These are phyloP conservation scores for Phylloscopus trochiloides DNA, from an alignment of 2,113 vertebrate genomes.

Conservation along the genomic window DNA sequence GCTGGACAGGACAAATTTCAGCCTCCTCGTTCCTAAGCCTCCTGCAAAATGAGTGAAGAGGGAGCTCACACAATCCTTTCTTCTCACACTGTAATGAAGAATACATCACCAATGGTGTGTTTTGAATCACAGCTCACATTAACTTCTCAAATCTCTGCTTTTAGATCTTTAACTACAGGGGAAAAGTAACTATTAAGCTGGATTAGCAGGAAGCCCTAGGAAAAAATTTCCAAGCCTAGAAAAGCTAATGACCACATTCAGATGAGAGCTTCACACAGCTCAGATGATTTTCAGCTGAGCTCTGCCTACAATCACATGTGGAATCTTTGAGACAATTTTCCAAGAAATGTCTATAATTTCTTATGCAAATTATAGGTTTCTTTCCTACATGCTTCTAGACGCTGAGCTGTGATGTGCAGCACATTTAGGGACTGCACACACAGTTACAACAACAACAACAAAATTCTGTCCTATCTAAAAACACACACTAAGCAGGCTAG, in stretches of 20 bases:
- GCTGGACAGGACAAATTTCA: background rate
- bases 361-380: background rate
- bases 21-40: background rate
- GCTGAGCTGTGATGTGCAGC: background rate
- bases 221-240: constrained; percentile 7
- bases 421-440: background rate
- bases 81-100: background rate
- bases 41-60: background rate
- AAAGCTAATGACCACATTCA: background rate
- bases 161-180: constrained; percentile 33
- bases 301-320: background rate
- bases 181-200: background rate
- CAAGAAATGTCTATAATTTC: constrained; percentile 9
- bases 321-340: background rate
- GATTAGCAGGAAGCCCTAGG: constrained; percentile 36
- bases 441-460: background rate
- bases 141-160: background rate
- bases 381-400: background rate
- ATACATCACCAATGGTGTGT: background rate
- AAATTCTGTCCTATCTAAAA: background rate
- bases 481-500: background rate
- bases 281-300: background rate
- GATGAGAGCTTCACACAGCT: background rate
- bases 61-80: background rate
- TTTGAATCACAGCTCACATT: background rate